Base-by-base conservation (phyloP, 2,797 vertebrate genomes). In the Spinus olivaceus region DNA sequence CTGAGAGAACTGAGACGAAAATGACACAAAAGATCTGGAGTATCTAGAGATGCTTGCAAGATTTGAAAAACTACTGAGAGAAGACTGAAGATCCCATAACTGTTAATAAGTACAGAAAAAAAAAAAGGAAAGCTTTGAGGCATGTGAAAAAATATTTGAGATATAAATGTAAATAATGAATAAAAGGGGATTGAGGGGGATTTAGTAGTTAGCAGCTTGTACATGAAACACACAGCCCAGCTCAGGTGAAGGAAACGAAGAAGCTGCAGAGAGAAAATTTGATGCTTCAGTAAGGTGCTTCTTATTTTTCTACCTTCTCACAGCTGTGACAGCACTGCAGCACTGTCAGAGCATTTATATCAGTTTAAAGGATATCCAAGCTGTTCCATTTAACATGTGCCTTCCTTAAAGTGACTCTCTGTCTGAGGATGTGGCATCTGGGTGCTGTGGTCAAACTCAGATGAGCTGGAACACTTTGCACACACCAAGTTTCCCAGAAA, bases 201-300 rank as follows among this genome's bases (percentile, higher is more conserved):
- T 73, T 91, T 73, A 49, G 14, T 46, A 70, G 70, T 63, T 59
- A 80, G 27, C 27, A 66, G 17, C 42, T 70, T 78, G 16, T 32
- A n/a, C 33, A 39, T 0, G 0, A 17, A 73, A 35, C n/a, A 81
- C 22, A 41, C 7, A 41, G 33, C 66, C 33, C 61, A n/a, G 22
- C 59, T 86, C 30, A 44, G 35, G 19, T 51, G 49, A 73, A 56
- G 32, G 18, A 80, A 63, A 79, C 12, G 1, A 88, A 49, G 53
- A 79, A 86, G 10, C 24, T 1, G 1, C 20, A 53, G 59, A n/a
- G 37, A 84, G 54, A 81, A 84, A 81, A 30, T 57, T 8, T 79
- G 30, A 61, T 79, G 22, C 22, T 72, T 67, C 33, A 24, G 11
- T n/a, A 50, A 83, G 27, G 27, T 41, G 23, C 25, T 73, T 46